Base-by-base conservation (phyloP, 1,140 invertebrate genomes). In the Trichoplusia ni region DNA sequence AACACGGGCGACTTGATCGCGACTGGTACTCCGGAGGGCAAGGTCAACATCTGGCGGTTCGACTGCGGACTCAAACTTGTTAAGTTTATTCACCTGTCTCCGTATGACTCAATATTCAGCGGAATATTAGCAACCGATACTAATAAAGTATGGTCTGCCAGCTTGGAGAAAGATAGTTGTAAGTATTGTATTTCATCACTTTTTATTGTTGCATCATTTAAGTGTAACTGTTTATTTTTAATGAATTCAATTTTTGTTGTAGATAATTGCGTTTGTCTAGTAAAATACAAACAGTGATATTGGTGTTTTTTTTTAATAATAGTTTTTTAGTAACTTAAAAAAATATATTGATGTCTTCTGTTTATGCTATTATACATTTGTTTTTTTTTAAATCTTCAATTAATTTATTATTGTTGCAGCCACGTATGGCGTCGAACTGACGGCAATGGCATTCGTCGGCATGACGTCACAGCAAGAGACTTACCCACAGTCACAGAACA, bases 21-120 rank as follows among this genome's bases (percentile, higher is more conserved):
- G 59, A 94, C 95, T 4, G 95, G 92, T 61, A 90, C 91, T 0
- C 61, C 79, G 9, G 89, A 92, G 0, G 92, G 92, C 16, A 92
- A 92, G 59, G 83, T 93, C 40, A 92, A 89, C 56, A 84, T 93
- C 1, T 97, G 95, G 95, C 95, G 95, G 78, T 93, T 95, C 63
- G 93, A 93, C 33, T 93, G 94, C 42, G 93, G 95, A 67, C 88
- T 97, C 11, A 95, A 95, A 89, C 73, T 90, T 13, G 81, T 83
- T 35, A 90, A 91, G 54, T 83, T 80, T 51, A 84, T 90, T 16
- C 80, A 87, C 42, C 69, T 90, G 0, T 85, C 87, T 11, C 83
- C 87, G 14, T 90, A 90, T 40, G 88, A 90, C 64, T 88, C 88
- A 25, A 89, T 90, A 29, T 90, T 90, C 65, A 90, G 86, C 58